Base-by-base conservation (phyloP, 2,797 vertebrate genomes). In the Ctenosaura bakeri region DNA sequence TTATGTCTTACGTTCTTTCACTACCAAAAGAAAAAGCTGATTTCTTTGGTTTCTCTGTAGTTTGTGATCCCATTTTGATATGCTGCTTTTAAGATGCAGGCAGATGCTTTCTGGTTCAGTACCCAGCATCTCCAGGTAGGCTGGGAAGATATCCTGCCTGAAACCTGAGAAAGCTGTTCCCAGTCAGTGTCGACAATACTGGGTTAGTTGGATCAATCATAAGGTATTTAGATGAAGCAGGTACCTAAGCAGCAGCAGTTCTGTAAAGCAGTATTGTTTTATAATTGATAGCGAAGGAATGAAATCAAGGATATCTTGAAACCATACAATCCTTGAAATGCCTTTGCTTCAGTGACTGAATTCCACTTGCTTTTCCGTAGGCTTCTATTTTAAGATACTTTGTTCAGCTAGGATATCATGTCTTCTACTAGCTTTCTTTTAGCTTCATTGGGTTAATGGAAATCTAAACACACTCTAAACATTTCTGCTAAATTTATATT, bases 1-100 rank as follows among this genome's bases (percentile, higher is more conserved):
- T 87, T 87, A 52, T 76, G 74, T 83, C 24, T 59, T 90, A 56
- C 32, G 64, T 84, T 64, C 38, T 83, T 89, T 77, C 26, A 38
- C 26, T 50, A 22, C 26, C 50, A n/a, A 77, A 77, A n/a, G 54
- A 74, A 54, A 77, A 76, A 56, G 35, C 56, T 50, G 74, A n/a
- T 87, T 77, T 78, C 59, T 77, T 62, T 79, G 79, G 83, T 35
- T 35, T 20, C 24, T 52, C 64, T 81, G 24, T 38, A 78, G 56
- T 32, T 78, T 10, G 73, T 18, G 46, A 78, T 89, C 10, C 56
- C 32, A 78, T 64, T 66, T 83, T 77, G 8, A 26, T 84, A 56
- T 56, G 52, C 29, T 83, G 10, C 56, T n/a, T 69, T 38, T 32
- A 14, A 10, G 26, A 50, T 50, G 42, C 12, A 77, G 38, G 2